Evolutionary conservation across 2,113 vertebrate genomes (phyloP).

Genomic region (Ia io): DNA sequence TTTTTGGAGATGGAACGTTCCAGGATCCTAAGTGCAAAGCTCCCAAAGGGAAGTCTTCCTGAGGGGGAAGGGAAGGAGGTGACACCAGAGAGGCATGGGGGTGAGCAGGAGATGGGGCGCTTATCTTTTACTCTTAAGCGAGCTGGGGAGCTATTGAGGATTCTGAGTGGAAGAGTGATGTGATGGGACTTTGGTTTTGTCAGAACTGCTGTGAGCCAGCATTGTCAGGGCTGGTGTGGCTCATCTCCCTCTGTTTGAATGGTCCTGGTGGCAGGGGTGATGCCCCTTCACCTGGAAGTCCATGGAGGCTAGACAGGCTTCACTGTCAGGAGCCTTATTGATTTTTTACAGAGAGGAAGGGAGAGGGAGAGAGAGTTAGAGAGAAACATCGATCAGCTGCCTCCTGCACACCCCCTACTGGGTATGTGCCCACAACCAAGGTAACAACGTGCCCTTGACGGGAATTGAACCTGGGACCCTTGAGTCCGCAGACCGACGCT

Average conservation of each 20-base stretch:
- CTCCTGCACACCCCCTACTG: too few relatives aligned
- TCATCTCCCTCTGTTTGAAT: background rate
- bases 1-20: background rate
- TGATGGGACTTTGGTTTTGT: background rate
- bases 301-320: background rate
- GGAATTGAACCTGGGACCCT: too few relatives aligned
- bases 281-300: background rate
- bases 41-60: background rate
- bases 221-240: background rate
- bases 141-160: accelerated
- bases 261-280: accelerated
- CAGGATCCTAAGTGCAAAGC: background rate
- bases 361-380: too few relatives aligned
- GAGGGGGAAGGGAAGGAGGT: background rate
- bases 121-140: background rate
- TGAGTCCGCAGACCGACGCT: too few relatives aligned
- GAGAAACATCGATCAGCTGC: too few relatives aligned
- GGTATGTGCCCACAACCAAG: too few relatives aligned
- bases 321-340: background rate
- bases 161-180: background rate
- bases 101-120: background rate
- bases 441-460: too few relatives aligned
- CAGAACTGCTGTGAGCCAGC: background rate
- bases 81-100: too few relatives aligned
- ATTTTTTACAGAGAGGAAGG: too few relatives aligned